Evolutionary conservation across 1,140 invertebrate genomes (phyloP), one percentile per base, ranked within the genome.

Genomic region (Zaprionus nigranus): DNA sequence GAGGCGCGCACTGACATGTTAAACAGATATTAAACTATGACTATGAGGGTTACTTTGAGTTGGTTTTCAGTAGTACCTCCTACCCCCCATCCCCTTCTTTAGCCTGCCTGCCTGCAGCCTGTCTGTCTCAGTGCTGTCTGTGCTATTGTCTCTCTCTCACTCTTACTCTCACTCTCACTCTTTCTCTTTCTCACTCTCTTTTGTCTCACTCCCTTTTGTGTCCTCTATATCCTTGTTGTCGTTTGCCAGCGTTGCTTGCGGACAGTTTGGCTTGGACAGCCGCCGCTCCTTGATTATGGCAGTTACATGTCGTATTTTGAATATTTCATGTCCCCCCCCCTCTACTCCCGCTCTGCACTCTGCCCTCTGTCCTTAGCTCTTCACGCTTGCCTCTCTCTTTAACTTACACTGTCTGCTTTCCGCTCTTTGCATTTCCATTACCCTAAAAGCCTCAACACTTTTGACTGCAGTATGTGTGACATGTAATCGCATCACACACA

Each of bases 11-110:
- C 74, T 76, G 76, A 87, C 84, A 88, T 88, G 85, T 84, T 88
- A 81, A 90, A 90, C 82, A 82, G 81, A 88, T 88, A 88, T 88
- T 88, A 88, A 90, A 88, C 84, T 88, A 90, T 80, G 80, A 79
- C 78, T 77, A 76, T 79, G 66, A 71, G 67, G 60, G 78, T 86
- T 65, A 75, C 72, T 78, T 85, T 72, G 51, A 60, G 71, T 53
- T 62, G 58, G 61, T 49, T 68, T 79, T 78, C 73, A 71, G 67
- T 73, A 80, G 69, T 73, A 51, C 28, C 15, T 20, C 49, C 67
- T 12, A 49, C 43, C 12, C 57, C 49, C 22, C 26, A 58, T 36
- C 54, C 17, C 24, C 17, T 26, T 26, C 24, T 26, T 26, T 3
- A 5, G 24, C 5, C 11, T 22, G 26, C 57, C 26, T 36, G 38